Evolutionary conservation across 1,140 invertebrate genomes (phyloP), one percentile per base, ranked within the genome.

Genomic region (Atta colombica): DNA sequence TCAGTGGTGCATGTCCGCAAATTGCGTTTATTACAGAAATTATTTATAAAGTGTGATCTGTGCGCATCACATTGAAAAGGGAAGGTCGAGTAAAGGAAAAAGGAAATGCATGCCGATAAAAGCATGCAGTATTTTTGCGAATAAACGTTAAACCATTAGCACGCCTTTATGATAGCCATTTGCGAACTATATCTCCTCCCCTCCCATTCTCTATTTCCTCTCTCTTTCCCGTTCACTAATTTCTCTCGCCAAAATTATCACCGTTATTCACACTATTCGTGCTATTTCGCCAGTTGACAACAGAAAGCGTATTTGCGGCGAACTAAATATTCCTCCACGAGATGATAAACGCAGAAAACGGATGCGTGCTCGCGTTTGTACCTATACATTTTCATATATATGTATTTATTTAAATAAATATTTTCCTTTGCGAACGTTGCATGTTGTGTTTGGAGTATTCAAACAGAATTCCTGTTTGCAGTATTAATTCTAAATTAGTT

Each of bases 141-240:
- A 75, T 75, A 84, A 84, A 72, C 69, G 69, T 82, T 82, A 74
- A 72, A 51, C 80, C 39, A 84, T 84, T 72, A 74, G 35, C 35
- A 68, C 7, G 80, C 55, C 74, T 84, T 84, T 84, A 84, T 75
- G 69, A 25, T 61, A 63, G 69, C 80, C 80, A 84, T 84, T 84
- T 75, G 69, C 49, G 21, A 55, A 49, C 53, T 61, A 3, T 58
- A 53, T 55, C 55, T 60, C 35, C 35, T 8, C 35, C 35, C 35
- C 35, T 1, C 35, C 51, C 12, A 14, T 8, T 35, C 28, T 21
- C 55, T 61, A 25, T 51, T 84, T 12, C 28, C 58, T 81, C 51
- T 45, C 58, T 84, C 80, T 74, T 49, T 45, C 31, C 21, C 49
- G n/a, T 71, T 58, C 77, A 39, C 65, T 81, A 81, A 81, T 81